phyloP scores from a whole-genome alignment of 1,140 invertebrate species.

The Aphaenogaster ashmeadi region DNA sequence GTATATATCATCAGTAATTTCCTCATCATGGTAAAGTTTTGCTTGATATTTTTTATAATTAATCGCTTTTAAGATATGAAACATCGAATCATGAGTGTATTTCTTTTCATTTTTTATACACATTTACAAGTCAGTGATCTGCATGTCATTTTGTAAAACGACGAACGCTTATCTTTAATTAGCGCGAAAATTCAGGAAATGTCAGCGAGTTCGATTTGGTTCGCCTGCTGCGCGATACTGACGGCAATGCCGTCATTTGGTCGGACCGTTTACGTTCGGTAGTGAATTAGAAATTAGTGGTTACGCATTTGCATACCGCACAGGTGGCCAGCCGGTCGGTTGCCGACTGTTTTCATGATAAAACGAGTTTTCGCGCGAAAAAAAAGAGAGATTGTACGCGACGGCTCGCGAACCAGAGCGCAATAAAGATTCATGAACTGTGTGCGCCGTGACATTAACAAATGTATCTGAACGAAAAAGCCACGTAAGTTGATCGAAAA shows the following conservation, averaged over 20 bases:
- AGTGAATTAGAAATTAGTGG: constrained; percentile 77
- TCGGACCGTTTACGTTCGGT: constrained; percentile 58
- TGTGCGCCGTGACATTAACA: constrained; percentile 56
- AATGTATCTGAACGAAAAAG: constrained; percentile 41
- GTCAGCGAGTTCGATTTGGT: not conserved
- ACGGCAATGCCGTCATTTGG: constrained; percentile 32
- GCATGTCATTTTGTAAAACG: not conserved
- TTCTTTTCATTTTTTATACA: not conserved
- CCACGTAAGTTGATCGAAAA: constrained; percentile 3
- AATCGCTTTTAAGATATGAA: not conserved
- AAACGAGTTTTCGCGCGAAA: constrained; percentile 70
- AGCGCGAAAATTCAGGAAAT: constrained; percentile 31
- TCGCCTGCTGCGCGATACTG: constrained; percentile 16
- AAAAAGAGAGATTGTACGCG: constrained; percentile 46
- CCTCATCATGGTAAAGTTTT: not conserved
- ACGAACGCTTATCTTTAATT: not conserved
- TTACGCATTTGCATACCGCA: constrained; percentile 72
- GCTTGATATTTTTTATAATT: constrained; percentile 22
- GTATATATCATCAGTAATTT: not conserved
- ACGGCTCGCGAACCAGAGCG: constrained; percentile 45
- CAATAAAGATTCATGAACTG: constrained; percentile 73
- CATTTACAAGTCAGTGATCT: not conserved
- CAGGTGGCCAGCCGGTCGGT: constrained; percentile 69
- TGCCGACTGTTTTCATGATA: constrained; percentile 72
- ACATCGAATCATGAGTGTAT: not conserved